Evolutionary conservation across 2,113 vertebrate genomes (phyloP), one percentile per base, ranked within the genome.

Genomic region (Phycodurus eques): DNA sequence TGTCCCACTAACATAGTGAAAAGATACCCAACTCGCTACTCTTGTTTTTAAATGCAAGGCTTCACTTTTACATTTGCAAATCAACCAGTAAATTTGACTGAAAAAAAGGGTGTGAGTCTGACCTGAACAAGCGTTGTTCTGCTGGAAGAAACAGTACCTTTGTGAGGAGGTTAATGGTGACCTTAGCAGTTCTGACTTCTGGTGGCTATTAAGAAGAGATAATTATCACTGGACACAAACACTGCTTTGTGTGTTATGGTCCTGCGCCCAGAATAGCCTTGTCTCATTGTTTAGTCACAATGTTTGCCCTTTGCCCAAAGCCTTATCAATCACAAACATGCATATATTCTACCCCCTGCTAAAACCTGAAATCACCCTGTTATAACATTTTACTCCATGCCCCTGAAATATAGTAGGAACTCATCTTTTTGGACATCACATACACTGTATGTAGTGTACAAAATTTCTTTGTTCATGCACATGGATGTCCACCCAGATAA

Each of bases 281-380:
- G 47, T 14, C 43, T 75, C 69, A 71, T 72, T 81, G 67, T 74
- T 74, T 31, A 49, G 57, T 62, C 35, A 0, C 57, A 8, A 5
- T 51, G 33, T 67, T 31, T 70, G 71, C 44, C 70, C 56, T 82
- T 88, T 77, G 53, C 70, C 70, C 31, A 69, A 76, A 85, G 82
- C 65, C 64, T 79, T 68, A 73, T 77, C 81, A 70, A 77, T 8
- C 70, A 75, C 65, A 57, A 51, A 46, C 54, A 31, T n/a, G 49
- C 43, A 27, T 14, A 31, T 19, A 61, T 67, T 31, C 57, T 43
- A n/a, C 15, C 15, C 7, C 35, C 46, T 17, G 44, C 27, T 46
- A 53, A 67, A 9, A 63, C 65, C 61, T 65, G 49, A 39, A 27
- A 61, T 20, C 49, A 63, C 67, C 27, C 8, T 42, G 12, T 27